Percentiles rank a stretch among this genome's conserved stretches.
phyloP scores from a whole-genome alignment of 2,797 vertebrate genomes.

The Dendrocincla fuliginosa region DNA sequence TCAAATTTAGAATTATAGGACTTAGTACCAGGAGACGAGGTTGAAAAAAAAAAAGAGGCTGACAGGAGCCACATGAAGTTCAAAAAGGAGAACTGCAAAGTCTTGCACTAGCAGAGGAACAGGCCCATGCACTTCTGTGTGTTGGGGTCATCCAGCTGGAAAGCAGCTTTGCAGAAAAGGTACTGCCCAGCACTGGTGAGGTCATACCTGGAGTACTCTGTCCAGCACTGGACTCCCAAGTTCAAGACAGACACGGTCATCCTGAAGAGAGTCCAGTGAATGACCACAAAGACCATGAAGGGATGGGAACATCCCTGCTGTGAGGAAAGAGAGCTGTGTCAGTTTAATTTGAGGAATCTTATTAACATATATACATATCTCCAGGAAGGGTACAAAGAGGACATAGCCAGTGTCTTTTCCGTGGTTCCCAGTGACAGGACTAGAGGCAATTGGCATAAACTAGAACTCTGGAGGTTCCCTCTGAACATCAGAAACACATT shows the following conservation, averaged over 20 bases:
- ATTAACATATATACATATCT: neutral
- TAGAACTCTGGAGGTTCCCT: neutral
- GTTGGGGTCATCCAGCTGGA: neutral
- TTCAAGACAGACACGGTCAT: neutral
- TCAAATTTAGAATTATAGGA: neutral
- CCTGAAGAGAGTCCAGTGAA: neutral
- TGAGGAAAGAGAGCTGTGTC: neutral
- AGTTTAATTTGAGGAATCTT: fast-evolving
- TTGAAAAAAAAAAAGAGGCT: neutral
- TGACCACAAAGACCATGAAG: neutral
- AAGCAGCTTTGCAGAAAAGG: neutral
- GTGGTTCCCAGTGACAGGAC: neutral
- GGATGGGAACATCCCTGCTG: neutral
- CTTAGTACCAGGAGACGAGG: neutral
- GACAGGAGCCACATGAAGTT: neutral
- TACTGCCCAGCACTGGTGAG: neutral
- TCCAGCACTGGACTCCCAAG: neutral
- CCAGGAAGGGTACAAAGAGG: neutral
- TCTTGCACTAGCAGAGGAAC: neutral
- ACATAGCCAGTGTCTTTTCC: neutral
- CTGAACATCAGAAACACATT: neutral
- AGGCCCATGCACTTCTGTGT: too few relatives aligned
- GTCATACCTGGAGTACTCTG: neutral
- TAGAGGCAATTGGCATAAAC: neutral
- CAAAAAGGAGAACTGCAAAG: neutral